These are phyloP conservation scores for Deilephila porcellus DNA, from an alignment of 2,888 invertebrate genomes.

Conservation along the genomic window DNA sequence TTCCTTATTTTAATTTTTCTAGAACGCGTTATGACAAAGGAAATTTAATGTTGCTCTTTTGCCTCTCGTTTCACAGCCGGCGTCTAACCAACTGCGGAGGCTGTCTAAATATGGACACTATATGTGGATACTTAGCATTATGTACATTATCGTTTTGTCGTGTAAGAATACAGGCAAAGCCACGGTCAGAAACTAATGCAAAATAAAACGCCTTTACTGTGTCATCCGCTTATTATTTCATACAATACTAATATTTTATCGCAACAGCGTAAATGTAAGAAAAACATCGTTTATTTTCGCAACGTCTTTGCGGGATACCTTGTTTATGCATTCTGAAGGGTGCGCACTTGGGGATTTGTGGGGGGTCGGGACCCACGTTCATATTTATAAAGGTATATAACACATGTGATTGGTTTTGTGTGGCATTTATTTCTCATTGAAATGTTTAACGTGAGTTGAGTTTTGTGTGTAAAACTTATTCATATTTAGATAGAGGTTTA, in stretches of 20 bases:
- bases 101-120: no score
- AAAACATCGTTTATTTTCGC: conserved; percentile 20
- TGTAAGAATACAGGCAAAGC: no score
- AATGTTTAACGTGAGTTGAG: no score
- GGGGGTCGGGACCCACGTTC: neutral
- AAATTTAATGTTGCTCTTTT: no score
- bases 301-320: neutral
- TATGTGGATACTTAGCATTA: no score
- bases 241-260: conserved; percentile 15
- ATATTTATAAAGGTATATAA: neutral
- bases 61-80: no score
- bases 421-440: no score
- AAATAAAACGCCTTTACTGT: neutral
- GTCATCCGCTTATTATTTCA: neutral
- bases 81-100: no score
- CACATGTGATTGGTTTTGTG: neutral
- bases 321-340: conserved; percentile 1
- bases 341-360: neutral
- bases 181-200: neutral
- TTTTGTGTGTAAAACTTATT: no score
- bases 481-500: no score
- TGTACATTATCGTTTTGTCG: no score
- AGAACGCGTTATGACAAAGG: neutral
- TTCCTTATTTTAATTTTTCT: neutral
- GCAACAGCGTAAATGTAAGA: conserved; percentile 18